Evolutionary conservation across 2,888 invertebrate genomes (phyloP), one percentile per base, ranked within the genome.

Genomic region (Acleris laterana): DNA sequence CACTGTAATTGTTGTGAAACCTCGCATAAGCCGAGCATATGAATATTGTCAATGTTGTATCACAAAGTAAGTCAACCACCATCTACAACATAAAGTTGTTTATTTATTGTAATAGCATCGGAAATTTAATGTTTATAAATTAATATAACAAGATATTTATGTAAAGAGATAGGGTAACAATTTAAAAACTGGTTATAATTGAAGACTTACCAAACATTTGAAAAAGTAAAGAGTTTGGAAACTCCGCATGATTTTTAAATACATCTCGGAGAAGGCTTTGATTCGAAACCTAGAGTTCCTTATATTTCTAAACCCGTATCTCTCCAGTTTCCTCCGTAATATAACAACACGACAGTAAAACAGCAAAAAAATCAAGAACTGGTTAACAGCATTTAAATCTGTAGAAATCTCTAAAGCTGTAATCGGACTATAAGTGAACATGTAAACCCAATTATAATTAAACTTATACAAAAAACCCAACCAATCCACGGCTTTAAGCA

Each of bases 241-340:
- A 16, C 3, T 11, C 16, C 20, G 2, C 16, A 42, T 2, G 9
- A 20, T 55, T 42, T 38, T 19, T 5, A 6, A 20, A 6, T 55
- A 55, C 38, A 55, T 42, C n/a, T 38, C 55, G 7, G 19, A 42
- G 20, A 16, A 55, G 3, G 20, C 55, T 13, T 20, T 9, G 13
- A 1, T 32, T n/a, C 20, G 20, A 16, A 20, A 55, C 19, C 38
- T 42, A 5, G 55, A 11, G 16, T 42, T 20, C 16, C 20, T 20
- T 42, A 42, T 7, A 20, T 55, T 42, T 38, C 20, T 20, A 16
- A 55, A 55, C 16, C 20, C 55, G 20, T 55, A 55, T 20, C 55
- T 38, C 13, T 42, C 55, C 9, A 55, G 6, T 42, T 55, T 55
- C 2, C 6, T 55, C 5, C 55, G 55, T n/a, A 55, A 19, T 20